Evolutionary conservation across 1,140 invertebrate species (phyloP).

Genomic region (Dryas iulia): DNA sequence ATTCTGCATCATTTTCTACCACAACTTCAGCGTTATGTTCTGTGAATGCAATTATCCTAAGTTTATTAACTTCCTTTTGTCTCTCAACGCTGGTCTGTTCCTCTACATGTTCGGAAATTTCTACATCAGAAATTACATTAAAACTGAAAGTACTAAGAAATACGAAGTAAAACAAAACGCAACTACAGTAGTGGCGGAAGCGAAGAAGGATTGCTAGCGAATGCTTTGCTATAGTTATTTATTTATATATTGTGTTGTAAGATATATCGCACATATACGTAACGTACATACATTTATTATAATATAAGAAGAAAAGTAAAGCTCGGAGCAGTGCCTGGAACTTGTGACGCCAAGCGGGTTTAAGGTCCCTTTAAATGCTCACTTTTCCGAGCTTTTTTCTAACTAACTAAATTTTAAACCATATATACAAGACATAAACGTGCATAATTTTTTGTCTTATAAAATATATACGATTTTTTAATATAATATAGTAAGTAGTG

Average conservation of each 20-base stretch:
- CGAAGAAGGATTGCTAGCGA: slow-evolving; percentile 19
- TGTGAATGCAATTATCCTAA: slow-evolving; percentile 85
- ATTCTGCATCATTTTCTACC: slow-evolving; percentile 89
- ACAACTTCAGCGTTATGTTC: slow-evolving; percentile 84
- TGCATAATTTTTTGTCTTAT: no score
- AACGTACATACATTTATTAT: neutral
- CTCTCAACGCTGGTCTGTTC: slow-evolving; percentile 88
- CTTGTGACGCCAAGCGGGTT: no score
- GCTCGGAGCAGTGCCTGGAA: no score
- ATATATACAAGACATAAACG: no score
- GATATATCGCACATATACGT: neutral
- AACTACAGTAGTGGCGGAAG: neutral
- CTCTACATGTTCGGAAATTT: slow-evolving; percentile 92
- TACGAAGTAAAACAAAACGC: neutral
- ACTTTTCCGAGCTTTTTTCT: no score
- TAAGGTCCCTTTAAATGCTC: no score
- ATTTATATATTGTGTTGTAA: neutral
- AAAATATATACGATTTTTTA: no score
- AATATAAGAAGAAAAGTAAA: no score
- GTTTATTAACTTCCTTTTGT: slow-evolving; percentile 84
- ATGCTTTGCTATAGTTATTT: slow-evolving; percentile 5
- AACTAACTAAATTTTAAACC: no score
- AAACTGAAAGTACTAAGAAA: slow-evolving; percentile 34
- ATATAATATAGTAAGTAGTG: no score
- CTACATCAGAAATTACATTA: slow-evolving; percentile 87